phyloP scores from a whole-genome alignment of 2,888 invertebrate species.

The Dryocosmus kuriphilus region DNA sequence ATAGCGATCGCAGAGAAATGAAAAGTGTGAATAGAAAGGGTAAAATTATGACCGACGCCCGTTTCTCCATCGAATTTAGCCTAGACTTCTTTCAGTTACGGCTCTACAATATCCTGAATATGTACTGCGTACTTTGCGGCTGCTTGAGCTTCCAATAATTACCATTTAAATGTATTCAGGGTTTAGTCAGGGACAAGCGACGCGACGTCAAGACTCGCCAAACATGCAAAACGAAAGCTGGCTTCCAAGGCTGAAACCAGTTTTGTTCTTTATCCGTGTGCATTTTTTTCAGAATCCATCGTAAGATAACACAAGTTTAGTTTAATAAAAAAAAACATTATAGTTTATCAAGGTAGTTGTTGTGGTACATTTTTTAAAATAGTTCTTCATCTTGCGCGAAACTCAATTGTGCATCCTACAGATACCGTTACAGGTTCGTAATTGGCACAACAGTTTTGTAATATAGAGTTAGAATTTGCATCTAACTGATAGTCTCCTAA shows the following conservation, averaged over 20 bases:
- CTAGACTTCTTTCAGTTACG: slow-evolving; percentile 10
- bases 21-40: neutral
- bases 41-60: slow-evolving; percentile 8
- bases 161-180: slow-evolving; percentile 64
- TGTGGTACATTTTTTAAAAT: too few relatives aligned
- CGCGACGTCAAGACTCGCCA: slow-evolving; percentile 38
- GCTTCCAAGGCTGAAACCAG: neutral
- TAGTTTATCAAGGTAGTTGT: too few relatives aligned
- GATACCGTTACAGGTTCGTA: too few relatives aligned
- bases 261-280: neutral
- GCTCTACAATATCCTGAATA: slow-evolving; percentile 42
- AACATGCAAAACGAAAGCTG: slow-evolving; percentile 30
- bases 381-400: too few relatives aligned
- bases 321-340: neutral
- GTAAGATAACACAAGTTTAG: neutral
- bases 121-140: slow-evolving; percentile 45
- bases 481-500: too few relatives aligned
- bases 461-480: too few relatives aligned
- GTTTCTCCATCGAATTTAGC: slow-evolving; percentile 14
- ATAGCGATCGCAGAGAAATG: neutral
- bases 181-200: slow-evolving; percentile 53
- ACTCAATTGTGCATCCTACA: too few relatives aligned
- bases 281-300: neutral
- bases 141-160: slow-evolving; percentile 57
- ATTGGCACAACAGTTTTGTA: too few relatives aligned